Conservation (phyloP, 2,888 invertebrate species). For the Tiliacea aurago region DNA sequence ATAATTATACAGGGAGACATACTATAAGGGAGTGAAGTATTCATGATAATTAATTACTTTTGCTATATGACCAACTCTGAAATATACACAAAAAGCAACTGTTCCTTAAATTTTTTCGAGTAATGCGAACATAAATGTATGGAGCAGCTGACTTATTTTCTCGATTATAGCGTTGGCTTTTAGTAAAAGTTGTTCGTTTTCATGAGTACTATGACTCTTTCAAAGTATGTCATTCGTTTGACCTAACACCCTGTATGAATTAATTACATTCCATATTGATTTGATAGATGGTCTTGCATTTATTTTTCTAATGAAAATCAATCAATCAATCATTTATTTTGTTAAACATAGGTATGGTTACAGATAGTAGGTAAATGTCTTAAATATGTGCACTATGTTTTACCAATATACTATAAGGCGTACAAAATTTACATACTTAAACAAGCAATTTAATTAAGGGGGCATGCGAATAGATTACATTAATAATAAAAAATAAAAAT, state of each 20-base stretch:
- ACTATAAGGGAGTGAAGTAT: not conserved
- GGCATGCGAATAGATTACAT: too few relatives aligned
- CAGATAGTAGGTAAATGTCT: too few relatives aligned
- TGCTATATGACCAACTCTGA: not conserved
- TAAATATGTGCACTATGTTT: too few relatives aligned
- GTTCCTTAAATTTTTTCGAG: not conserved
- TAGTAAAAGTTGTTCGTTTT: not conserved
- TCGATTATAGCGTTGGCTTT: too few relatives aligned
- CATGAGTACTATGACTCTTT: too few relatives aligned
- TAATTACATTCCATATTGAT: constrained; percentile 8
- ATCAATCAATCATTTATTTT: too few relatives aligned
- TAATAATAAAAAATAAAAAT: too few relatives aligned
- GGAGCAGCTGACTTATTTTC: not conserved
- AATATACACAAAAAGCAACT: not conserved
- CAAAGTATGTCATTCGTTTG: not conserved
- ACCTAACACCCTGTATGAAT: not conserved
- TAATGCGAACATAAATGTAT: too few relatives aligned
- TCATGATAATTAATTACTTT: not conserved
- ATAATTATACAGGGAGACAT: not conserved
- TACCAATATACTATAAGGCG: too few relatives aligned
- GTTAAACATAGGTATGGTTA: too few relatives aligned
- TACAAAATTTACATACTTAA: too few relatives aligned
- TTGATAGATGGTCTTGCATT: not conserved
- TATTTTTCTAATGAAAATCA: constrained; percentile 22
- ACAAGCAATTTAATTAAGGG: too few relatives aligned